phyloP scores from a whole-genome alignment of 2,888 invertebrate genomes.

The Pantelozetes paolii region DNA sequence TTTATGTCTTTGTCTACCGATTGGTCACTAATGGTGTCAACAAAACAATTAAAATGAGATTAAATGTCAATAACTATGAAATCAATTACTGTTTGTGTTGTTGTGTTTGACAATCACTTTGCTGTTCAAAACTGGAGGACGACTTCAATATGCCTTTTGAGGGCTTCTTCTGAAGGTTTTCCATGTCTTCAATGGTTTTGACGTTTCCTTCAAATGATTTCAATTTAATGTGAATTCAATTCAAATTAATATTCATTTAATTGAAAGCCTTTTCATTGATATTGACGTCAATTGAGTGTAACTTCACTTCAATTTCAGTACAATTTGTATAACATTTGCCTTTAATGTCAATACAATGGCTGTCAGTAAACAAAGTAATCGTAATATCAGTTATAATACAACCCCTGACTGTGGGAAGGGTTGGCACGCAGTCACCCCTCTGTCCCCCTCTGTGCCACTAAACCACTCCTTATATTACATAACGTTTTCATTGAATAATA shows the following conservation, averaged over 20 bases:
- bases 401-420: too few relatives aligned
- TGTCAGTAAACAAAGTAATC: too few relatives aligned
- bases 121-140: constrained; percentile 77
- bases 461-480: not conserved
- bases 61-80: not conserved
- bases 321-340: not conserved
- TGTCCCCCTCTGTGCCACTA: not conserved
- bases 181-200: constrained; percentile 50
- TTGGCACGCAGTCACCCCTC: not conserved
- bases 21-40: constrained; percentile 6
- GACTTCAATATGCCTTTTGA: constrained; percentile 87
- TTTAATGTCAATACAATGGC: not conserved
- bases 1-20: constrained; percentile 60
- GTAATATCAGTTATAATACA: too few relatives aligned
- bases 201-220: not conserved
- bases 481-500: not conserved
- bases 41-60: constrained; percentile 3
- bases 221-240: not conserved
- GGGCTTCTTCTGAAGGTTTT: constrained; percentile 75
- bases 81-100: constrained; percentile 40
- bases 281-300: not conserved
- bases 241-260: not conserved
- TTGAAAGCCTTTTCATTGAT: not conserved
- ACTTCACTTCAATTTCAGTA: not conserved
- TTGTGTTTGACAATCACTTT: constrained; percentile 19